Conservation (phyloP, 2,888 invertebrate species). For the Lordiphosa fenestrarum region DNA sequence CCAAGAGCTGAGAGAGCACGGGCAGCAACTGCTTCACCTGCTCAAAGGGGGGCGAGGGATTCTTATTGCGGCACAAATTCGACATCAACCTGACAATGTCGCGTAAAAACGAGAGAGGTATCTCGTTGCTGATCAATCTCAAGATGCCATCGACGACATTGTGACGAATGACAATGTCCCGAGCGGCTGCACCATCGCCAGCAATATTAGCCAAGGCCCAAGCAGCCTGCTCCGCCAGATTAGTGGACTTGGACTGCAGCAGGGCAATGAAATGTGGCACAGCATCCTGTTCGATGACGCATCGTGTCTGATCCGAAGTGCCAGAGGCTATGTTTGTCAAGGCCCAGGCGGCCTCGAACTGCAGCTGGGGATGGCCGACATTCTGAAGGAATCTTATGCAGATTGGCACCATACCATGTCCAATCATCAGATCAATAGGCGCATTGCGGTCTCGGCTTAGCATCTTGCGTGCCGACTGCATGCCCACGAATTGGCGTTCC, state of each 20-base stretch:
- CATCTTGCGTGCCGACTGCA: slow-evolving; percentile 91
- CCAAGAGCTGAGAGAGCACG: slow-evolving; percentile 87
- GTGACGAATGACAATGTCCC: slow-evolving; percentile 89
- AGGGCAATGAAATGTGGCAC: slow-evolving; percentile 90
- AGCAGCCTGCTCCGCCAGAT: slow-evolving; percentile 94
- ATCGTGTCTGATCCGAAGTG: slow-evolving; percentile 92
- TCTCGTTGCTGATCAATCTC: slow-evolving; percentile 84
- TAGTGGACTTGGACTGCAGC: slow-evolving; percentile 84
- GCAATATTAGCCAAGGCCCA: slow-evolving; percentile 99
- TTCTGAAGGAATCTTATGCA: slow-evolving; percentile 88
- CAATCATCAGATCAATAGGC: slow-evolving; percentile 92
- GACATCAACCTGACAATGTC: slow-evolving; percentile 97
- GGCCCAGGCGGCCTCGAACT: slow-evolving; percentile 99
- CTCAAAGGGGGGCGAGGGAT: slow-evolving; percentile 92
- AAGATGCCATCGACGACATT: slow-evolving; percentile 88
- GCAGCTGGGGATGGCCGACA: slow-evolving; percentile 86
- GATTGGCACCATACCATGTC: slow-evolving; percentile 90
- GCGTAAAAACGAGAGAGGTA: slow-evolving; percentile 84
- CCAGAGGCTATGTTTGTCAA: slow-evolving; percentile 98
- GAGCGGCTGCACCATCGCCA: slow-evolving; percentile 89
- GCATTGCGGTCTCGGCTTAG: slow-evolving; percentile 94
- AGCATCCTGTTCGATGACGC: slow-evolving; percentile 91
- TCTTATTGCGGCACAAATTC: slow-evolving; percentile 96
- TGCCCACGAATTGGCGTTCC: slow-evolving; percentile 84
- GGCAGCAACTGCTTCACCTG: slow-evolving; percentile 88